phyloP scores from a whole-genome alignment of 2,888 invertebrate species.

The Ceramica pisi region DNA sequence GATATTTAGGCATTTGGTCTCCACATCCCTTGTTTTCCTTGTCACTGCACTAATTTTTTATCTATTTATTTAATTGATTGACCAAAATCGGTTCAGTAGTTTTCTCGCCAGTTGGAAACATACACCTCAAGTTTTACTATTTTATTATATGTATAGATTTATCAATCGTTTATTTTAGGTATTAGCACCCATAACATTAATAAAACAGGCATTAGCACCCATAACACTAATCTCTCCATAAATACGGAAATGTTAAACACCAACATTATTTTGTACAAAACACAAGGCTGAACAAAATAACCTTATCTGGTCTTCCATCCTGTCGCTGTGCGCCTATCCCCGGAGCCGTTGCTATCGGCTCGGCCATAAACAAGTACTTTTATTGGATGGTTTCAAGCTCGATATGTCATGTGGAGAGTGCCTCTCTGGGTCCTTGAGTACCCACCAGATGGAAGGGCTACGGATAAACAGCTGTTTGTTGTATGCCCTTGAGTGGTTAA shows the following conservation, averaged over 20 bases:
- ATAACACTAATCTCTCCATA: constrained; percentile 6
- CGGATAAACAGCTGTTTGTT: constrained; percentile 34
- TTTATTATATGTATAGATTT: too few relatives aligned
- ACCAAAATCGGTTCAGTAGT: too few relatives aligned
- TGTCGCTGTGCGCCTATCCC: constrained; percentile 41
- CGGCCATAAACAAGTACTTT: constrained; percentile 74
- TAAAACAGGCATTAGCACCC: too few relatives aligned
- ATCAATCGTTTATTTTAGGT: too few relatives aligned
- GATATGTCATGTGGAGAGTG: constrained; percentile 61
- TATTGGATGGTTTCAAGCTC: constrained; percentile 69
- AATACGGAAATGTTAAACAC: constrained; percentile 35
- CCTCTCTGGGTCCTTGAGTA: constrained; percentile 27
- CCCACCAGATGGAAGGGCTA: constrained; percentile 46
- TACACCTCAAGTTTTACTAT: too few relatives aligned
- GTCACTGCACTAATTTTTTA: too few relatives aligned
- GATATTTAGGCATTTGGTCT: not conserved
- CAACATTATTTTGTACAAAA: constrained; percentile 35
- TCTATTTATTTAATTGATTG: too few relatives aligned
- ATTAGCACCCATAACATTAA: too few relatives aligned
- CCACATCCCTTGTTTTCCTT: not conserved
- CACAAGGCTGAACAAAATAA: constrained; percentile 10
- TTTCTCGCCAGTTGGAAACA: too few relatives aligned
- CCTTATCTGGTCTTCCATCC: constrained; percentile 45
- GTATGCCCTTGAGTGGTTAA: constrained; percentile 30
- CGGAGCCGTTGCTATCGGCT: constrained; percentile 42